Percentiles rank a stretch among this genome's conserved stretches.
Evolutionary conservation across 2,113 vertebrate species (phyloP).

Genomic region (Prunella himalayana): DNA sequence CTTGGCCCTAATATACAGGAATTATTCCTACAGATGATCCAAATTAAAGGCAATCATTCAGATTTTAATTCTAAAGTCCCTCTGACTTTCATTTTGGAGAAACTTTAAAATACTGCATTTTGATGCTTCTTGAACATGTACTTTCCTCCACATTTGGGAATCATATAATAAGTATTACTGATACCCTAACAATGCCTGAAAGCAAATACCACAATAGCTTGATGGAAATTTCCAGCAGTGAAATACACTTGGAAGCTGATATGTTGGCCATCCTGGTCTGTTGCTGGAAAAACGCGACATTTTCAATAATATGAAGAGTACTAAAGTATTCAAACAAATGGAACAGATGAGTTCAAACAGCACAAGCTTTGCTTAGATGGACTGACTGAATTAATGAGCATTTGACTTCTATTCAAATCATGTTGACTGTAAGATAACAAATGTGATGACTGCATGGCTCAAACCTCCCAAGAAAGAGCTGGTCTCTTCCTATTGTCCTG

Average conservation of each 20-base stretch:
- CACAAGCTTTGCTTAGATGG: background rate
- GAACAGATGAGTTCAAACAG: background rate
- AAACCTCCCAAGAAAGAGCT: background rate
- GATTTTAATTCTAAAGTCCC: background rate
- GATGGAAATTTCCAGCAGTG: background rate
- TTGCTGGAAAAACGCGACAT: background rate
- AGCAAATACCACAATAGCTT: background rate
- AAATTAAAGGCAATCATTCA: background rate
- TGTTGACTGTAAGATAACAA: background rate
- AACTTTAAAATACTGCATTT: background rate
- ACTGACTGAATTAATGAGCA: background rate
- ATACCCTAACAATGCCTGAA: background rate
- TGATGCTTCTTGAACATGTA: background rate
- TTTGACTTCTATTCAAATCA: background rate
- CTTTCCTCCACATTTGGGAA: background rate
- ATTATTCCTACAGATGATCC: background rate
- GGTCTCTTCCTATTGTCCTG: background rate
- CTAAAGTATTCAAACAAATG: background rate
- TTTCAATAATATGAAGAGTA: background rate
- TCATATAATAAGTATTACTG: background rate
- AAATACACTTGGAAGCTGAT: background rate
- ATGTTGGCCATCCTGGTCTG: background rate
- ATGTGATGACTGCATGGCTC: background rate
- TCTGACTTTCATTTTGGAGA: background rate
- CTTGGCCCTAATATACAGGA: background rate